A percentile compares a stretch with the other conserved stretches of the same genome.
phyloP scores from a whole-genome alignment of 1,140 invertebrate species.

The Trachymyrmex cornetzi region DNA sequence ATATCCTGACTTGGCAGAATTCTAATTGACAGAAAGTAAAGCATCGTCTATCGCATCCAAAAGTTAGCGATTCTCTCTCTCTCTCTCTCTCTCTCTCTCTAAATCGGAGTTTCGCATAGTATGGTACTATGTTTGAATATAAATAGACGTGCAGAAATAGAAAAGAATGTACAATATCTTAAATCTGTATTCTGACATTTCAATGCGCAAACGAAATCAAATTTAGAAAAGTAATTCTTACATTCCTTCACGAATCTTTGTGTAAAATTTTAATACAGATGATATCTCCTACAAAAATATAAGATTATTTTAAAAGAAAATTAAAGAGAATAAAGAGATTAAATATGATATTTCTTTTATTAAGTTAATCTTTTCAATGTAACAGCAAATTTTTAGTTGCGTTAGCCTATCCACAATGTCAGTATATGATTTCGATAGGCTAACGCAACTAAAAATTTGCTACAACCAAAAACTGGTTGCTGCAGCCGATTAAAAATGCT shows the following conservation, averaged over 20 bases:
- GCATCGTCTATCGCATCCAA: neutral
- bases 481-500: too few relatives aligned
- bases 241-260: neutral
- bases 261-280: neutral
- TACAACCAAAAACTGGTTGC: too few relatives aligned
- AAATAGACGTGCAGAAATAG: neutral
- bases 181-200: neutral
- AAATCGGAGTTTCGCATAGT: neutral
- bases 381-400: too few relatives aligned
- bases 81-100: neutral
- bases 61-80: neutral
- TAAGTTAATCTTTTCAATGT: neutral
- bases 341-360: neutral
- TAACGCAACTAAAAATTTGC: too few relatives aligned
- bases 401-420: too few relatives aligned
- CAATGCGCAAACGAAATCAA: neutral
- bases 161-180: neutral
- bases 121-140: neutral
- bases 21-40: slow-evolving; percentile 35
- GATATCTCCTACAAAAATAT: neutral
- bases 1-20: neutral
- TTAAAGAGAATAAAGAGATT: neutral
- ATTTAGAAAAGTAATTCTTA: neutral
- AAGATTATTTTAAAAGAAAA: neutral
- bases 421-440: too few relatives aligned